Base-by-base conservation (phyloP, 1,140 invertebrate species). In the Drosophila murphyi region DNA sequence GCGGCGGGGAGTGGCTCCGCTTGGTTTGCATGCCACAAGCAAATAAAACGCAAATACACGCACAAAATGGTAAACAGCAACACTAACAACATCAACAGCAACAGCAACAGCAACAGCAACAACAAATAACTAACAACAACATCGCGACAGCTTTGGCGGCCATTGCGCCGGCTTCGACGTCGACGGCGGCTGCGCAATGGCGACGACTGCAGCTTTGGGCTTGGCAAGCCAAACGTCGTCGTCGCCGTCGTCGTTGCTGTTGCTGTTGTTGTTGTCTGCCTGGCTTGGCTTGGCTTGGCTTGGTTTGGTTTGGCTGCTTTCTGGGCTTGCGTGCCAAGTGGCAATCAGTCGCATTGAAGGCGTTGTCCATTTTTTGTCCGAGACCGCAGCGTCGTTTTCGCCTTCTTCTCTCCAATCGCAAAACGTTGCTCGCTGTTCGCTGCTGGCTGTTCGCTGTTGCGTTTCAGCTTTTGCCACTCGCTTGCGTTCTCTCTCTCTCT, bases 341-440 rank as follows among this genome's bases (percentile, higher is more conserved):
- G 88, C 89, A 91, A 91, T 91, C 83, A 91, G 81, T 81, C 78
- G 76, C 80, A 72, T 86, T 83, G 74, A 74, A 89, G 85, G 85
- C 85, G 85, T 90, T 90, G 72, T 89, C 83, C 83, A 75, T 74
- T 67, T 48, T 67, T 62, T 72, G 55, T 37, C 32, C 47, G 62
- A 39, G 55, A 54, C 35, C 54, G 63, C 61, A 64, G 64, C 50
- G 79, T 81, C 78, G 75, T 64, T 85, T 82, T 87, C 69, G 60
- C 72, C 68, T 75, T 54, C 70, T 75, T 57, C 52, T 83, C 75
- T 71, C 82, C 80, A 90, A 90, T 88, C 80, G 77, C 80, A 81
- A 90, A 83, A 71, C 78, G 64, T 37, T 78, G 82, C 68, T 67
- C 45, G 62, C 20, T 20, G 20, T 2, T 20, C 20, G 20, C 20